Evolutionary conservation across 2,888 invertebrate species (phyloP), one percentile per base, ranked within the genome.

Genomic region (Oscheius myriophilus): DNA sequence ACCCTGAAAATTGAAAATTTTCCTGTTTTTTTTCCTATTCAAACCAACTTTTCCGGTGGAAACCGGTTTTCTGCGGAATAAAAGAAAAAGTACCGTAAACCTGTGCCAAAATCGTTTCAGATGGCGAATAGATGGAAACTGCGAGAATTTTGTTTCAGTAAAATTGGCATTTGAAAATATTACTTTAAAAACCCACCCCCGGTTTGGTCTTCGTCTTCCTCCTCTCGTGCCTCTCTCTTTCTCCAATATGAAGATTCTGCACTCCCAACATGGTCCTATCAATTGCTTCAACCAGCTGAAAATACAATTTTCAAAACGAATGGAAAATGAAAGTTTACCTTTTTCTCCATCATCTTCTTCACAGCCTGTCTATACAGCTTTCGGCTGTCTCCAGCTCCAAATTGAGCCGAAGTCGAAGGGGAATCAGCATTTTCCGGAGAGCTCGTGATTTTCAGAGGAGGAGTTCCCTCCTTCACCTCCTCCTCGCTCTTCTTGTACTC

Each of bases 191-290:
- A 33, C 33, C 9, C 33, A 33, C 33, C 33, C 33, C 49, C 11
- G 12, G 21, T 23, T 42, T 52, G 33, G 39, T 41, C 41, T 63
- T 53, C 23, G 23, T 53, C 1, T 25, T 21, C 53, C 49, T 53
- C 7, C 63, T 11, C 11, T 49, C 63, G 41, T 63, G 63, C 39
- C 63, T 63, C 18, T 63, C 63, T 23, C 63, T 51, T 21, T 63
- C 63, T 3, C 65, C 65, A 25, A 65, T 54, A 18, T 65, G 54
- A 14, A 65, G 45, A 23, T 54, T 54, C 18, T 55, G 26, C 21
- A 65, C 21, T 3, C 26, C 46, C 18, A 43, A 39, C n/a, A 45
- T n/a, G 4, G 46, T 45, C 26, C 25, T 55, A 21, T 65, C 65
- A 14, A 55, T 18, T 14, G 45, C 9, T 11, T 26, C n/a, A 9